Evolutionary conservation across 53 echinoderm and acorn worm genomes (phyloP), one percentile per base, ranked within the genome.

Genomic region (Echinarachnius parma): DNA sequence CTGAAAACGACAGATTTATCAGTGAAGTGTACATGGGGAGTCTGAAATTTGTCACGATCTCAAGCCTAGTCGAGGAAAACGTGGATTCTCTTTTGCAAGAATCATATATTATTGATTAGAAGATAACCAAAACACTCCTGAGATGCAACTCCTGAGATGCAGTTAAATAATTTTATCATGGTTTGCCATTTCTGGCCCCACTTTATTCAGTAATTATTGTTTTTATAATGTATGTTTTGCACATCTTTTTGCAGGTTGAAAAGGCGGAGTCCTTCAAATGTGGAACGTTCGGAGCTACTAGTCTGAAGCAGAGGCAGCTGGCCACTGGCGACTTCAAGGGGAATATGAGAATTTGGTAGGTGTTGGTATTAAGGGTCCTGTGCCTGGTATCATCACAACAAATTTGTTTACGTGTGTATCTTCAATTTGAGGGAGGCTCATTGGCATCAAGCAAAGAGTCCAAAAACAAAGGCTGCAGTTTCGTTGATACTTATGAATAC

Each of bases 281-380:
- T 75, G 90, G 95, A 18, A 95, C 95, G 44, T 95, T 95, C 87
- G 95, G 95, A 42, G 95, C 95, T 53, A 78, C 87, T 21, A 81
- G 80, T 66, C 61, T 95, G 24, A 77, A 84, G 71, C 84, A 90
- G 59, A 77, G 91, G 28, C 71, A 87, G 34, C 37, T 95, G 10
- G 95, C 90, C 18, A 95, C 95, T 7, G 94, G 94, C 25, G 94
- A 93, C 54, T 93, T 93, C 64, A 42, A 66, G 18, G 94, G 94
- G 18, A 93, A 88, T 28, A 78, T 93, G 70, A 84, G 81, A 74
- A 93, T 93, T 67, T 93, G 94, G 94, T 93, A 81, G 78, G 57
- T n/a, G n/a, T n/a, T n/a, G n/a, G n/a, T n/a, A n/a, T n/a, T n/a
- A n/a, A n/a, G n/a, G n/a, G n/a, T n/a, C n/a, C n/a, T n/a, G n/a